Percentiles rank a stretch among this genome's conserved stretches.
Conservation (phyloP, 1,140 invertebrate genomes). For the Nomia melanderi region DNA sequence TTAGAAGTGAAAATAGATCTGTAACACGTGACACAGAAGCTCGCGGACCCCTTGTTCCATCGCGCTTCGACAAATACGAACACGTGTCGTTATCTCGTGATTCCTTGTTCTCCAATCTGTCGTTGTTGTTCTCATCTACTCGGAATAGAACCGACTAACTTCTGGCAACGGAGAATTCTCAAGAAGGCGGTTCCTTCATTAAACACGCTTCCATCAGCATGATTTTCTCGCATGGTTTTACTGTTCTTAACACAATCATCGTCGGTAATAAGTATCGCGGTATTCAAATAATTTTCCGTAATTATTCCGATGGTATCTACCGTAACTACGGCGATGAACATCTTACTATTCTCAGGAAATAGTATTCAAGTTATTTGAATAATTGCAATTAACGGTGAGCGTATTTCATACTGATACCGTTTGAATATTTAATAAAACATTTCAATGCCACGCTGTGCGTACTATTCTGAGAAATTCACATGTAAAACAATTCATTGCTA, state of each 20-base stretch:
- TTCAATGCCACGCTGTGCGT: no score
- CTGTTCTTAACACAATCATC: not conserved
- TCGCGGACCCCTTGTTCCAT: not conserved
- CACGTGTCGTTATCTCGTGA: not conserved
- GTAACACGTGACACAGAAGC: not conserved
- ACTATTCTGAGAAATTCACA: no score
- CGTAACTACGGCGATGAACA: constrained; percentile 6
- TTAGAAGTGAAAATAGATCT: not conserved
- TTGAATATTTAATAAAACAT: no score
- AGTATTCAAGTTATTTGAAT: not conserved
- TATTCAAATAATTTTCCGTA: not conserved
- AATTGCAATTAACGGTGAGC: no score
- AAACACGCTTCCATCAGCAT: not conserved
- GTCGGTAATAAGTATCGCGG: not conserved
- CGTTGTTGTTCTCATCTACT: not conserved
- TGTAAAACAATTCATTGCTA: no score
- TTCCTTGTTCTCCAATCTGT: not conserved
- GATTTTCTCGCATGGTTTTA: constrained; percentile 14
- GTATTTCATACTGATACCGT: no score
- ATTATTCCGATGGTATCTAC: constrained; percentile 6
- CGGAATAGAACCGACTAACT: not conserved
- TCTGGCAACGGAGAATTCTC: not conserved
- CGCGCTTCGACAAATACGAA: not conserved
- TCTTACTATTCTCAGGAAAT: not conserved
- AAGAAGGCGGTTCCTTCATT: not conserved